phyloP scores from a whole-genome alignment of 2,113 vertebrate genomes.

The Ophthalmolycus amberensis region DNA sequence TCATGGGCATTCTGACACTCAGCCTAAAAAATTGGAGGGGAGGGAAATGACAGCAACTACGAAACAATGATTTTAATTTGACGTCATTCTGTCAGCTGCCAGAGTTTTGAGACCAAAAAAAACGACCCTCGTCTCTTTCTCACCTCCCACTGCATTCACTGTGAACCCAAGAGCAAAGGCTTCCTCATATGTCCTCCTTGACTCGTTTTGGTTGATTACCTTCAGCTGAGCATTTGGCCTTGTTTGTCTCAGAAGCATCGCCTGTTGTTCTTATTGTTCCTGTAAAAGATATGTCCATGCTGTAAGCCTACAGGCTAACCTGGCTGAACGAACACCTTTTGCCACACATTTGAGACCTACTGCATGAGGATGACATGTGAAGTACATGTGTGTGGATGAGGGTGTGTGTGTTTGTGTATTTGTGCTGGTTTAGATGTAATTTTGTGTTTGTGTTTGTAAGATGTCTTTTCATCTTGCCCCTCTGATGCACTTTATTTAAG shows the following conservation, averaged over 20 bases:
- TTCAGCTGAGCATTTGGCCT: neutral
- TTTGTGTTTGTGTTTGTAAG: neutral
- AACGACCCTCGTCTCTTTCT: neutral
- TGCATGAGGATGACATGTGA: slow-evolving; percentile 29
- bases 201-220: neutral
- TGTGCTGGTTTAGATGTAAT: neutral
- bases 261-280: neutral
- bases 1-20: neutral
- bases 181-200: neutral
- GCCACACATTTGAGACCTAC: neutral
- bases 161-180: neutral
- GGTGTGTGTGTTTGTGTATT: slow-evolving; percentile 1
- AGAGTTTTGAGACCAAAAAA: neutral
- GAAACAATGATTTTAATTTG: neutral
- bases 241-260: too few relatives aligned
- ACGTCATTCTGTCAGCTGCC: neutral
- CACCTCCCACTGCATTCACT: neutral
- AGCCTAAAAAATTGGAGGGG: neutral
- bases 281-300: too few relatives aligned
- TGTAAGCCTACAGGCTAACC: too few relatives aligned
- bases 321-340: too few relatives aligned
- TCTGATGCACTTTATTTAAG: neutral
- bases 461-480: neutral
- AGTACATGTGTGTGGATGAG: slow-evolving; percentile 2
- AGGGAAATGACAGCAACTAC: neutral